Conservation (phyloP, 1,140 invertebrate species). For the Aricia agestis region DNA sequence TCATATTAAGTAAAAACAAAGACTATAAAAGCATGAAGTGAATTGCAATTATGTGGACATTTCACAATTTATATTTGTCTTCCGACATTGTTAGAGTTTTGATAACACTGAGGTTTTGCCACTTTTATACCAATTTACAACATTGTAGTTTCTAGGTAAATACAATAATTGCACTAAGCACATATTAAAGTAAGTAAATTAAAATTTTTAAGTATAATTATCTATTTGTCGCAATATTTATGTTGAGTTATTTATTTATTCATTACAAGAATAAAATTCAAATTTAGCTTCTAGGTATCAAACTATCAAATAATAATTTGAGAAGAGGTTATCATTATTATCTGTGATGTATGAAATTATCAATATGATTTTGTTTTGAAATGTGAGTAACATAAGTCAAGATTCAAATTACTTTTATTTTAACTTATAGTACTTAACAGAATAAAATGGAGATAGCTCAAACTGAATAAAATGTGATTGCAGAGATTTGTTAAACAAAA, state of each 20-base stretch:
- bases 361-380: not conserved
- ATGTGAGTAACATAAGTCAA: not conserved
- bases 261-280: not conserved
- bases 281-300: not conserved
- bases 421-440: not conserved
- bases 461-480: no score
- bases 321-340: not conserved
- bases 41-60: not conserved
- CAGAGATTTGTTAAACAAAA: no score
- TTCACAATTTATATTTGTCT: conserved; percentile 7
- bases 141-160: not conserved
- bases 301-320: not conserved
- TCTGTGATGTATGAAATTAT: conserved; percentile 4
- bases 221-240: not conserved
- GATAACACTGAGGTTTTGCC: not conserved
- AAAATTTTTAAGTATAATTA: not conserved
- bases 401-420: not conserved
- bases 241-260: not conserved
- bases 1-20: not conserved
- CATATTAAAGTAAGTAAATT: not conserved
- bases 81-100: not conserved
- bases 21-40: not conserved
- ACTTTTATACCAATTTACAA: conserved; percentile 15
- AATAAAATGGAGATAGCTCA: not conserved
- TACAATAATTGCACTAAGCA: conserved; percentile 2